phyloP scores from a whole-genome alignment of 2,888 invertebrate species.

The Temnothorax rugatulus region DNA sequence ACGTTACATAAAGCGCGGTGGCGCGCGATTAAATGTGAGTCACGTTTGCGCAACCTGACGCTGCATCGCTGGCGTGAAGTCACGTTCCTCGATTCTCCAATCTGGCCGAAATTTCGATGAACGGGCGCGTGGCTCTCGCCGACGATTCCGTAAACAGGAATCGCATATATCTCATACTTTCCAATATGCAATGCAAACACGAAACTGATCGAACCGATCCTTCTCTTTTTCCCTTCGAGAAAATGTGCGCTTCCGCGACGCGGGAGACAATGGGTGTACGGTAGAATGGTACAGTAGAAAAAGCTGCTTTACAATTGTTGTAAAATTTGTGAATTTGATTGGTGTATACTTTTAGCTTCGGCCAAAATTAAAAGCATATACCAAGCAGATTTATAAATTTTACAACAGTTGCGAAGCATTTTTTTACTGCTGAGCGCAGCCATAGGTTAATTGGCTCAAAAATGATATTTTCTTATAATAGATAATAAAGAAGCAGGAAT shows the following conservation, averaged over 20 bases:
- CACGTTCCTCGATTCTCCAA: slow-evolving; percentile 56
- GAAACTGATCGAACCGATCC: not conserved
- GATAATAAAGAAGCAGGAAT: too few species aligned
- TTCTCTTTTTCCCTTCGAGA: not conserved
- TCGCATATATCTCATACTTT: slow-evolving; percentile 6
- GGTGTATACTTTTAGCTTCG: too few species aligned
- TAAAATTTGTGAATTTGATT: too few species aligned
- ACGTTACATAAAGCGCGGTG: slow-evolving; percentile 66
- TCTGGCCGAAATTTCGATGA: slow-evolving; percentile 62
- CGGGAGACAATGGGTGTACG: not conserved
- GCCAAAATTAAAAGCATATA: too few species aligned
- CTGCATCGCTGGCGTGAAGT: slow-evolving; percentile 45
- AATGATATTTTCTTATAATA: not conserved
- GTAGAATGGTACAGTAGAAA: too few species aligned
- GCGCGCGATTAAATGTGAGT: slow-evolving; percentile 59
- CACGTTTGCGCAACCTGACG: slow-evolving; percentile 68
- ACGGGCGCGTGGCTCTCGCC: slow-evolving; percentile 15
- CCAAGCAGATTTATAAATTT: too few species aligned
- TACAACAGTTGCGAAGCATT: too few species aligned
- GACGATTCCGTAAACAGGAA: slow-evolving; percentile 34
- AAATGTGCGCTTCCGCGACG: not conserved
- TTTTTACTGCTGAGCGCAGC: too few species aligned
- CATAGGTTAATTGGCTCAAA: not conserved
- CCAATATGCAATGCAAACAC: not conserved
- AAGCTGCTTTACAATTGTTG: too few species aligned